phyloP scores from a whole-genome alignment of 2,797 vertebrate genomes.

The Okamejei kenojei region DNA sequence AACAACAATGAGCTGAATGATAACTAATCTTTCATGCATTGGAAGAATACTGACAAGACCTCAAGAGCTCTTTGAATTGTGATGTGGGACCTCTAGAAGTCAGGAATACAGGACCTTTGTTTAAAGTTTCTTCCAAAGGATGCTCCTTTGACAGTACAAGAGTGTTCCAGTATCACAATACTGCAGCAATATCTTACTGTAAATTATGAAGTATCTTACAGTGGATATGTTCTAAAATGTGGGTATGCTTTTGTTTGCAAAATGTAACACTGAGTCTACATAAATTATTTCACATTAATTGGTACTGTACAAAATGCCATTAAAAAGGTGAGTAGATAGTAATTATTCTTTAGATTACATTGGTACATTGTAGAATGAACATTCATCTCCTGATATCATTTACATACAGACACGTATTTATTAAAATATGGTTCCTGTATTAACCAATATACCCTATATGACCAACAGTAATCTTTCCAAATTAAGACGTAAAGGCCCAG shows the following conservation, averaged over 20 bases:
- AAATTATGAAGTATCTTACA: background rate
- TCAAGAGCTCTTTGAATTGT: background rate
- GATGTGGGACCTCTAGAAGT: background rate
- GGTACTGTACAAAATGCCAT: background rate
- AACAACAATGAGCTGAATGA: background rate
- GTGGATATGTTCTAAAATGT: background rate
- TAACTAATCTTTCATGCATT: background rate
- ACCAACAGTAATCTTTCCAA: too few species aligned
- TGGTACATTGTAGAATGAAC: background rate
- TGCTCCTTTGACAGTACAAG: background rate
- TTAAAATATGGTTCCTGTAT: background rate
- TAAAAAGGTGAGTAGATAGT: background rate
- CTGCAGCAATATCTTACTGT: background rate
- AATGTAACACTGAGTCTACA: background rate
- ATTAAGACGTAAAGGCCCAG: background rate
- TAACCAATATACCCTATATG: too few species aligned
- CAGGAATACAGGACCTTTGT: background rate
- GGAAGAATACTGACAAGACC: background rate
- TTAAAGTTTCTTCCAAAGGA: background rate
- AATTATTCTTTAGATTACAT: background rate
- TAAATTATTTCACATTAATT: background rate
- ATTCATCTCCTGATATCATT: background rate
- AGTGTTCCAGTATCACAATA: background rate
- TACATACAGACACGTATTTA: background rate
- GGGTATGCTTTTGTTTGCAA: background rate